phyloP scores from a whole-genome alignment of 2,113 vertebrate species.

The Phaethon lepturus region DNA sequence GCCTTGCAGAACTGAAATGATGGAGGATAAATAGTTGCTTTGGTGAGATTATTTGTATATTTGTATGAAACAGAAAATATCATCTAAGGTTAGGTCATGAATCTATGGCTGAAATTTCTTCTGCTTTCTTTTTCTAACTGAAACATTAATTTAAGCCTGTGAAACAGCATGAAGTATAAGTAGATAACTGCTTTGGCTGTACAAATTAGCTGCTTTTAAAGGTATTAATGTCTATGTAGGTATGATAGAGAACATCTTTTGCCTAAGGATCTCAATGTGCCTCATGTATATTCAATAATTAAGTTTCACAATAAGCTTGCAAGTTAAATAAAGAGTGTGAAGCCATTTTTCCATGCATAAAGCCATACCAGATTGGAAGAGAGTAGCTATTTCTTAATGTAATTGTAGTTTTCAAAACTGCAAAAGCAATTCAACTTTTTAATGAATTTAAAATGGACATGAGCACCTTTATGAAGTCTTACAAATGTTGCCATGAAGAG shows the following conservation, averaged over 20 bases:
- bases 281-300: not conserved
- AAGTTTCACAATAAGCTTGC: not conserved
- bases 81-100: not conserved
- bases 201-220: not conserved
- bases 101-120: not conserved
- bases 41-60: not conserved
- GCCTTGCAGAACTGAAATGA: not conserved
- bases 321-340: not conserved
- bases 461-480: not conserved
- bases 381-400: not conserved
- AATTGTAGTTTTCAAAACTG: not conserved
- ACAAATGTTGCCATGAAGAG: not conserved
- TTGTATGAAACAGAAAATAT: not conserved
- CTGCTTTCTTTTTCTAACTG: not conserved
- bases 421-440: not conserved
- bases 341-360: not conserved
- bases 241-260: not conserved
- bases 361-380: not conserved
- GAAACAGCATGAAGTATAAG: not conserved
- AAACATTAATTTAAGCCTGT: not conserved
- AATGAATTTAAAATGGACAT: not conserved
- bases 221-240: not conserved
- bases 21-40: not conserved
- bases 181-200: not conserved
- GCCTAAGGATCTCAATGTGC: not conserved